Evolutionary conservation across 2,888 invertebrate species (phyloP).

Genomic region (Tetragonisca angustula): DNA sequence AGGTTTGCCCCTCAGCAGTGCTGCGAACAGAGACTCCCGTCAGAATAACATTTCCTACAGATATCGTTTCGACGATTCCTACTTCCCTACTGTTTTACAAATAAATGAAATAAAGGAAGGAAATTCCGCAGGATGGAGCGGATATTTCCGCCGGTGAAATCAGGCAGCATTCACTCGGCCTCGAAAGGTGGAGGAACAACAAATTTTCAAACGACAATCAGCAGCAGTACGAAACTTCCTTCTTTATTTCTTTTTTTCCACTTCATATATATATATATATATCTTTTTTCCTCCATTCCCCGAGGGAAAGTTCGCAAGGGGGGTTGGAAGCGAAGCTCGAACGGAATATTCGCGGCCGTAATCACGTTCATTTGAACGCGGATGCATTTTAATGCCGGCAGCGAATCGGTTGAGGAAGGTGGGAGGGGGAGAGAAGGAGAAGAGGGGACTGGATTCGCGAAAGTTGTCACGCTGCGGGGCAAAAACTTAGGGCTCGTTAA

Average conservation of each 20-base stretch:
- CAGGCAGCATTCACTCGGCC: neutral
- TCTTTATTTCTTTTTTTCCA: neutral
- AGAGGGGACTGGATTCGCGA: slow-evolving; percentile 51
- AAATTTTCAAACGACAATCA: slow-evolving; percentile 23
- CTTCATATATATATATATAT: no score
- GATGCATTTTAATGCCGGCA: slow-evolving; percentile 55
- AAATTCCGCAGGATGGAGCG: no score
- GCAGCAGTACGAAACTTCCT: slow-evolving; percentile 16
- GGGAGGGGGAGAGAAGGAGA: no score
- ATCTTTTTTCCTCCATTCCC: slow-evolving; percentile 1
- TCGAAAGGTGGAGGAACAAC: neutral
- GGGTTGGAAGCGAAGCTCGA: slow-evolving; percentile 29
- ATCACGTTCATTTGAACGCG: slow-evolving; percentile 61
- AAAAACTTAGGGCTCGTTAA: slow-evolving; percentile 75
- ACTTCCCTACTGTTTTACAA: no score
- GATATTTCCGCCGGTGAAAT: neutral
- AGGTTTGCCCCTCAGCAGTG: neutral
- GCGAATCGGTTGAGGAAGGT: slow-evolving; percentile 20
- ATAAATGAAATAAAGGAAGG: no score
- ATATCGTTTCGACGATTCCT: no score
- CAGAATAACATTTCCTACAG: neutral
- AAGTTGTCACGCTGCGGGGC: slow-evolving; percentile 58
- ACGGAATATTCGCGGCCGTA: slow-evolving; percentile 40
- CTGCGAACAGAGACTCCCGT: slow-evolving; percentile 13
- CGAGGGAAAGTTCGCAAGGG: neutral